Percentiles rank a stretch among this genome's conserved stretches.
These are phyloP conservation scores for Pituophis catenifer DNA, from an alignment of 2,113 vertebrate genomes.

Conservation along the genomic window DNA sequence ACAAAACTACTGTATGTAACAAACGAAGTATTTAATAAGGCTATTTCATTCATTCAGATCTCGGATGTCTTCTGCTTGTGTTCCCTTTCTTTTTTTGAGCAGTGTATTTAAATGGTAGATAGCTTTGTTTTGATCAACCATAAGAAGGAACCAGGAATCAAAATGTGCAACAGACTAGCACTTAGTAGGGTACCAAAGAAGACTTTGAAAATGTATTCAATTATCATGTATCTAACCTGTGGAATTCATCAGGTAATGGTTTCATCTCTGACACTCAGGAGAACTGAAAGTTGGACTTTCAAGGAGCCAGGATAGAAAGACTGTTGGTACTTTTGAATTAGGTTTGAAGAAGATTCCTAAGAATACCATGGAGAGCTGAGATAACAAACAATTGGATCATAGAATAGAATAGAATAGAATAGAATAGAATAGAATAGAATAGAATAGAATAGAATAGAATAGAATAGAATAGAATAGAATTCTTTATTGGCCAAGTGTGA, in stretches of 20 bases:
- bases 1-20: too few species aligned
- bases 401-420: background rate
- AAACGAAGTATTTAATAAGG: too few species aligned
- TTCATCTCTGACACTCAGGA: background rate
- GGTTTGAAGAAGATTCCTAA: background rate
- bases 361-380: background rate
- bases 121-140: background rate
- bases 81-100: too few species aligned
- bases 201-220: background rate
- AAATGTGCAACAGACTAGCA: background rate
- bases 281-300: background rate
- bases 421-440: too few species aligned
- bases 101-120: background rate
- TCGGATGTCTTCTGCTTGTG: too few species aligned
- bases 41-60: too few species aligned
- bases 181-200: background rate
- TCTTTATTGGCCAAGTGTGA: too few species aligned
- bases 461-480: too few species aligned
- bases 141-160: background rate
- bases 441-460: too few species aligned
- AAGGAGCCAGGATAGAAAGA: background rate
- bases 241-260: background rate
- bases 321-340: background rate
- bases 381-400: background rate
- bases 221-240: background rate